These are phyloP conservation scores for Sepioteuthis lessoniana DNA, from an alignment of 2,888 invertebrate species.

Conservation along the genomic window DNA sequence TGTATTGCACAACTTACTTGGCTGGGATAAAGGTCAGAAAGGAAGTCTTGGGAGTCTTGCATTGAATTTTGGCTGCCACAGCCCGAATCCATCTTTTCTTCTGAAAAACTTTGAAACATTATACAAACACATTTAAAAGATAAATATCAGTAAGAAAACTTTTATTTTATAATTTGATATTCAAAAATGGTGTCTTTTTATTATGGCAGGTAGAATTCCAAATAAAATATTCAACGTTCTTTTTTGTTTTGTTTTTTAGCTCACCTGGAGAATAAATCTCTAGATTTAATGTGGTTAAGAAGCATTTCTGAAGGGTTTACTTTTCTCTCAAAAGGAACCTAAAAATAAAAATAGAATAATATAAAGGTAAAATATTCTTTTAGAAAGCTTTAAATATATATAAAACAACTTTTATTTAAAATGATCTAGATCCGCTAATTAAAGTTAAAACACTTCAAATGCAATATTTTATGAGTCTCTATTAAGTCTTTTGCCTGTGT, in stretches of 20 bases:
- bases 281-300: conserved; percentile 42
- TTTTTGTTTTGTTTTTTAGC: neutral
- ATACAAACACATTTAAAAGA: neutral
- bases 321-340: neutral
- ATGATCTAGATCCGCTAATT: no score
- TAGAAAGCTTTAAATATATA: neutral
- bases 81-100: conserved; percentile 36
- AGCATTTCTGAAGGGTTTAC: neutral
- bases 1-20: neutral
- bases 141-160: neutral
- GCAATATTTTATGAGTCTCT: no score
- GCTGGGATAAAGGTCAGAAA: conserved; percentile 42
- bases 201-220: neutral
- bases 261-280: conserved; percentile 42
- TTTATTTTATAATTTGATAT: no score
- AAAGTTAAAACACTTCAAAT: no score
- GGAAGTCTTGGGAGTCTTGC: conserved; percentile 24
- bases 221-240: neutral
- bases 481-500: no score
- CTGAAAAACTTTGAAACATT: conserved; percentile 38
- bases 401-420: neutral
- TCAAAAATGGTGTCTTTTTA: neutral
- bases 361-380: no score
- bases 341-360: neutral
- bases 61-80: conserved; percentile 12